Evolutionary conservation across 2,888 invertebrate genomes (phyloP), one percentile per base, ranked within the genome.

Genomic region (Caenorhabditis sp.): DNA sequence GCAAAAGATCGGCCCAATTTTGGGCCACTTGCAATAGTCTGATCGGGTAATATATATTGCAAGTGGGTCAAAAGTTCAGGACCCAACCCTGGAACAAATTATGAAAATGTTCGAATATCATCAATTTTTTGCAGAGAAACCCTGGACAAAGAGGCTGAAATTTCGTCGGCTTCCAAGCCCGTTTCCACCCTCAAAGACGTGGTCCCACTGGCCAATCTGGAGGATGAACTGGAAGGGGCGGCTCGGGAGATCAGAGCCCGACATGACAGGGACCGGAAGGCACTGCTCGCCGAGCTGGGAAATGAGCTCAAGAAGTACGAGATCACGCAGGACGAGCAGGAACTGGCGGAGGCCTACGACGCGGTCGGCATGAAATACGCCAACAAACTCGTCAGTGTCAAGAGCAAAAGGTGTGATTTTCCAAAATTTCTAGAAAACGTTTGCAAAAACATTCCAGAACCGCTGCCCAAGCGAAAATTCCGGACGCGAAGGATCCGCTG

Each of bases 201-300:
- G 11, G 53, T 53, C 0, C 70, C 70, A 1, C 20, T 70, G 3
- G 59, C 59, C 2, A 70, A 70, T 81, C 15, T 74, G 22, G 70
- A 86, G 74, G 84, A 87, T 8, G 87, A 87, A 13, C 66, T 88
- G 41, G 72, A 83, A 43, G 79, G 78, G 15, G 87, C 83, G n/a
- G 87, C 84, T 17, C 75, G 79, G 27, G 86, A 87, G 45, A 83
- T 86, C 46, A 68, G 76, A 43, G 71, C 66, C 17, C 74, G 86
- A 11, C 85, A 88, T 35, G 82, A 82, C 11, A 55, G 75, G 22
- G 87, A 87, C 53, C 74, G 79, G 32, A 78, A 82, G 55, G 78
- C 74, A 15, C 71, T 86, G 61, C 46, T 80, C 17, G 66, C 71
- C 1, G 85, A 86, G 45, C 65, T 87, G 2, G 83, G 78, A 22